phyloP scores from a whole-genome alignment of 2,888 invertebrate species.

The Polylopha cassiicola region DNA sequence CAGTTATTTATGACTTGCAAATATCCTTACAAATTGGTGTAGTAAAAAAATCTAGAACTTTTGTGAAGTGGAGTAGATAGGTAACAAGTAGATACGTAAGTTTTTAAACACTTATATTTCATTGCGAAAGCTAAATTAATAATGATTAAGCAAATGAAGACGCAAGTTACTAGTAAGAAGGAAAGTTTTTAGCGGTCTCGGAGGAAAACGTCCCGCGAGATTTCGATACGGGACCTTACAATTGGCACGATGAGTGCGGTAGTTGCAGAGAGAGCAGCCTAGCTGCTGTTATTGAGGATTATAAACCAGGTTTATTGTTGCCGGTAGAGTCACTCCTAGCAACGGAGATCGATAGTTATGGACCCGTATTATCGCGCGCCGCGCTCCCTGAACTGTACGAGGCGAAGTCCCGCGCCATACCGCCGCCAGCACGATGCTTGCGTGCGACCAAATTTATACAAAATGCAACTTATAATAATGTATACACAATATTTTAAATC shows the following conservation, averaged over 20 bases:
- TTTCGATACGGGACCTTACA: conserved; percentile 19
- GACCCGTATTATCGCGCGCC: conserved; percentile 31
- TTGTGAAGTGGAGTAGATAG: neutral
- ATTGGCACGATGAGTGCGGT: conserved; percentile 24
- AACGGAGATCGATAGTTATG: conserved; percentile 50
- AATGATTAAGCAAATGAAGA: no score
- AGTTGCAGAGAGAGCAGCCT: conserved; percentile 31
- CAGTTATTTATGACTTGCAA: conserved; percentile 9
- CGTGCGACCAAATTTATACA: conserved; percentile 9
- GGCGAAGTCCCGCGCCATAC: conserved; percentile 1
- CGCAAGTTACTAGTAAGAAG: neutral
- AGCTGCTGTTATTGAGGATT: conserved; percentile 43
- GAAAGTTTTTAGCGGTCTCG: neutral
- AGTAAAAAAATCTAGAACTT: conserved; percentile 5
- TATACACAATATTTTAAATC: neutral
- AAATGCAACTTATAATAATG: conserved; percentile 7
- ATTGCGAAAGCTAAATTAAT: no score
- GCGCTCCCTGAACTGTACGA: conserved; percentile 7
- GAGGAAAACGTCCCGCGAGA: conserved; percentile 29
- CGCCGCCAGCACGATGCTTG: no score
- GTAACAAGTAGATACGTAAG: no score
- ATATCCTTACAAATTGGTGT: conserved; percentile 8
- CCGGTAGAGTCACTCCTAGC: conserved; percentile 42
- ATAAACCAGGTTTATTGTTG: conserved; percentile 57
- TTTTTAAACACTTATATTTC: no score